phyloP scores from a whole-genome alignment of 2,113 vertebrate species.

The Euleptes europaea region DNA sequence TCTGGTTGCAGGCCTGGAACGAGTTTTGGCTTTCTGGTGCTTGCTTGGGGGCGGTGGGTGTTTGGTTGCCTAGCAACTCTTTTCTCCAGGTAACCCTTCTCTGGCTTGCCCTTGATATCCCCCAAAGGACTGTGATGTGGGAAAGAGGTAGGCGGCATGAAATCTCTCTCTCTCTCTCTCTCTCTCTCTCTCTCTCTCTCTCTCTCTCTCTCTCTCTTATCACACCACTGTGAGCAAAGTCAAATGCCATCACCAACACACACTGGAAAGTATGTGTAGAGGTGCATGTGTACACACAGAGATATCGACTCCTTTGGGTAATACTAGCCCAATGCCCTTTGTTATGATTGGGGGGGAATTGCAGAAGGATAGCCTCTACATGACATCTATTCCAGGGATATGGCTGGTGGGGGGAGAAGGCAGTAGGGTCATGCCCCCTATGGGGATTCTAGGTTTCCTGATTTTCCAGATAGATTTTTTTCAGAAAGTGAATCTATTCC shows the following conservation, averaged over 20 bases:
- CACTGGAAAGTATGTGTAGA: constrained; percentile 13
- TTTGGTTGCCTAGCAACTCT: constrained; percentile 81
- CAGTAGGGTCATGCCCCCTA: too few species aligned
- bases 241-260: constrained; percentile 37
- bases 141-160: constrained; percentile 59
- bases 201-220: constrained; percentile 37
- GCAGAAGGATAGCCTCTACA: too few species aligned
- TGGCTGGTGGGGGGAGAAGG: too few species aligned
- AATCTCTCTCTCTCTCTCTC: not conserved
- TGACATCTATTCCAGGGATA: too few species aligned
- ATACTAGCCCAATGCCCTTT: not conserved
- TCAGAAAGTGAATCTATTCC: too few species aligned
- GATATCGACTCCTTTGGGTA: not conserved
- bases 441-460: too few species aligned
- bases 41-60: constrained; percentile 73
- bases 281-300: not conserved
- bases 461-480: too few species aligned
- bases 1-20: constrained; percentile 86
- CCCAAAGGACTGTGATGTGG: constrained; percentile 70
- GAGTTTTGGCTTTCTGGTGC: constrained; percentile 82
- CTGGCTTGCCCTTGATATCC: constrained; percentile 82
- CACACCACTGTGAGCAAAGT: constrained; percentile 60
- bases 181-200: not conserved
- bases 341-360: too few species aligned
- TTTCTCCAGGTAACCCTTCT: constrained; percentile 85